Evolutionary conservation across 2,888 invertebrate genomes (phyloP), one percentile per base, ranked within the genome.

Genomic region (Calameuta filiformis): DNA sequence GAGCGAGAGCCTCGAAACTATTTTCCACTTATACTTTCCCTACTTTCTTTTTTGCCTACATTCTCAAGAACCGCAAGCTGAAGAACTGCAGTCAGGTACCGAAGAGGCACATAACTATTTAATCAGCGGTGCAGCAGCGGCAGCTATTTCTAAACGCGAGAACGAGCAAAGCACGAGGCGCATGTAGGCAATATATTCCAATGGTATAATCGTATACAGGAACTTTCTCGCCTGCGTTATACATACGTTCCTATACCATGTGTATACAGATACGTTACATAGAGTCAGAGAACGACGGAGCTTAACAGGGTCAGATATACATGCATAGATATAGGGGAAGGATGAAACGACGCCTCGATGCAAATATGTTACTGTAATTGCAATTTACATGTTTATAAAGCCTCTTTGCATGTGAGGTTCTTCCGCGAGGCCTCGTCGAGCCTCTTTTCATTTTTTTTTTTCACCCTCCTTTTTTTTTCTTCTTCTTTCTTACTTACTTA

Each of bases 341-440:
- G 56, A 56, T 12, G 73, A 73, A 79, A 74, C 75, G 77, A 69
- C 79, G 73, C 31, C 11, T n/a, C 30, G 76, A 75, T 75, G 75
- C 75, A 75, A 79, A 79, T 79, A 73, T 68, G 73, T 71, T 73
- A 56, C 68, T 34, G 71, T 79, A 79, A 79, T 79, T 75, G 75
- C 71, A 80, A 80, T 78, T 78, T 80, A 69, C 76, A 79, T 77
- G 69, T 75, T 76, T 73, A 79, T 34, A 68, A 77, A 74, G 35
- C 34, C 68, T 74, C 75, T 71, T 40, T n/a, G 23, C 73, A 37
- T 69, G 37, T 68, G 35, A 79, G 75, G 79, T 92, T 68, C 69
- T 78, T 77, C 56, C 76, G 12, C 23, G 73, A 34, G 71, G 71
- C 33, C 30, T 34, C 30, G 71, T 56, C 23, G 56, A 56, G 71